These are phyloP conservation scores for Horisme vitalbata DNA, from an alignment of 2,888 invertebrate genomes.

Conservation along the genomic window DNA sequence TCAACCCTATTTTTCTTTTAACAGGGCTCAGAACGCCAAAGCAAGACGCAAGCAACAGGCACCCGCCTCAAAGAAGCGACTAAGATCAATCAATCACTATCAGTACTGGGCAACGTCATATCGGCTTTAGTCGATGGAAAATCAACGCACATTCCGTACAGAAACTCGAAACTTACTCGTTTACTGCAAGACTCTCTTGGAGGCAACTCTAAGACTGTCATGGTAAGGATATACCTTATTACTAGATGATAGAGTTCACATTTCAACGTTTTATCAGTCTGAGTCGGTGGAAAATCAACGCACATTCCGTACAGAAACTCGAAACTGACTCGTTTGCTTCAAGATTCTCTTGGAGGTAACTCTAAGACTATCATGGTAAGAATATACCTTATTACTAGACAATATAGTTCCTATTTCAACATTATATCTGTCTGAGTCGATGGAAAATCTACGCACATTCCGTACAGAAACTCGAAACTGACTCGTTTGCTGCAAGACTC, in stretches of 20 bases:
- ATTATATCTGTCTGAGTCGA: too few relatives aligned
- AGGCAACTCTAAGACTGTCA: constrained; percentile 95
- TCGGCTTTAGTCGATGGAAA: constrained; percentile 99
- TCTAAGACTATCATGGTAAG: too few relatives aligned
- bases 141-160: constrained; percentile 97
- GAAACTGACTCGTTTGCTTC: too few relatives aligned
- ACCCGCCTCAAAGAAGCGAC: constrained; percentile 97
- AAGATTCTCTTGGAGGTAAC: too few relatives aligned
- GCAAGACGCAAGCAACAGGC: constrained; percentile 97
- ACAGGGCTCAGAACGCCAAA: constrained; percentile 98
- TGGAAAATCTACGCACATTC: constrained; percentile 92
- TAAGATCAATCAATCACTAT: constrained; percentile 98
- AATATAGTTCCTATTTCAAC: too few relatives aligned
- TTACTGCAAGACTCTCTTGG: constrained; percentile 98
- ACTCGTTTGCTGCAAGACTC: too few relatives aligned
- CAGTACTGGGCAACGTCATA: constrained; percentile 98
- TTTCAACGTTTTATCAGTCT: too few relatives aligned
- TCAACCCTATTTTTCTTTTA: constrained; percentile 18
- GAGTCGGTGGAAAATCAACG: too few relatives aligned
- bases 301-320: too few relatives aligned
- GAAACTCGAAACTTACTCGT: constrained; percentile 98
- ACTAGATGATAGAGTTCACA: too few relatives aligned
- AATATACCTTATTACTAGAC: too few relatives aligned
- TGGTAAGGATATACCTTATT: constrained; percentile 81
- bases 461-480: constrained; percentile 89